Evolutionary conservation across 2,113 vertebrate genomes (phyloP).

Genomic region (Coptodon bakossiorum): DNA sequence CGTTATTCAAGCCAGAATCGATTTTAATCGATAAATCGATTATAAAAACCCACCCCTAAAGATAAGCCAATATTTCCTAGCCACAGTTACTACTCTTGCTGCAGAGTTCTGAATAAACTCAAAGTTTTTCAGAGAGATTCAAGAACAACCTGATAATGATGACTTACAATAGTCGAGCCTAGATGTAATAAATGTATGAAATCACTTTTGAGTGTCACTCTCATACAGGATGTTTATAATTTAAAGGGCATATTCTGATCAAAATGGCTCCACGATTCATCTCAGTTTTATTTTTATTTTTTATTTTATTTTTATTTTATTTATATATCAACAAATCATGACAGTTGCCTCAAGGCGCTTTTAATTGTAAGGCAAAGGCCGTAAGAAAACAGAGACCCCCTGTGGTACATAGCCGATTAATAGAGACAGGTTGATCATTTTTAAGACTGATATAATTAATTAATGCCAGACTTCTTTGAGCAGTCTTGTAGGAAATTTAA

Average conservation of each 20-base stretch:
- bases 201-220: not conserved
- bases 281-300: not conserved
- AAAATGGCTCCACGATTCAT: not conserved
- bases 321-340: not conserved
- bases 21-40: no score
- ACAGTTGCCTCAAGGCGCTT: not conserved
- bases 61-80: not conserved
- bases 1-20: no score
- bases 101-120: not conserved
- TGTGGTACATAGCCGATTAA: not conserved
- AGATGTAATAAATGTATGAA: not conserved
- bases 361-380: not conserved
- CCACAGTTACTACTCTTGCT: not conserved
- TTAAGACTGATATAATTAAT: not conserved
- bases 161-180: not conserved
- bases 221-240: not conserved
- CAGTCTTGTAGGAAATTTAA: not conserved
- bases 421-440: not conserved
- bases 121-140: not conserved
- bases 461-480: not conserved
- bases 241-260: not conserved
- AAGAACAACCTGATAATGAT: not conserved
- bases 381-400: not conserved
- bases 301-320: not conserved
- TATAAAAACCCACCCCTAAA: no score